Evolutionary conservation across 2,113 vertebrate species (phyloP).

Genomic region (Dasypus novemcinctus): DNA sequence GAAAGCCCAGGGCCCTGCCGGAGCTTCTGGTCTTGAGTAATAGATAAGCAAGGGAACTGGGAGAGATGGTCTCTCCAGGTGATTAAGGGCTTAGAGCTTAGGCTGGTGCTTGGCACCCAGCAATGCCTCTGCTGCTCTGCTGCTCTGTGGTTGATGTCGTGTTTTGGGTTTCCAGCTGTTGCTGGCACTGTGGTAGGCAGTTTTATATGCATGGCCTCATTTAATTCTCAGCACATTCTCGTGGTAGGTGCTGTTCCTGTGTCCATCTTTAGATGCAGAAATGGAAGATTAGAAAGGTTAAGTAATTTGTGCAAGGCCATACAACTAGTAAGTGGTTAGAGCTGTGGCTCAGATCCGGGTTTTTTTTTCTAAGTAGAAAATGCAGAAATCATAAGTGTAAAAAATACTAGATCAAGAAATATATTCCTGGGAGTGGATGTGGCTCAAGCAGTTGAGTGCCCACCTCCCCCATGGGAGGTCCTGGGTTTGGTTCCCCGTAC

Average conservation of each 20-base stretch:
- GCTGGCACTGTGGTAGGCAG: background rate
- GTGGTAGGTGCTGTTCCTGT: background rate
- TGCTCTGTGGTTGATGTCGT: fast-evolving
- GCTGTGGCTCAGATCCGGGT: background rate
- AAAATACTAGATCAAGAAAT: background rate
- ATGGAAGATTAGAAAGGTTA: background rate
- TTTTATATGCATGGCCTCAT: background rate
- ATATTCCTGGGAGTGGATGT: too few relatives aligned
- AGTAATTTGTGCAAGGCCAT: background rate
- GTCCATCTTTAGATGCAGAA: background rate
- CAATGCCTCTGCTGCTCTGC: background rate
- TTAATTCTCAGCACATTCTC: background rate
- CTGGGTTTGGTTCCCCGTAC: too few relatives aligned
- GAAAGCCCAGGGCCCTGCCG: background rate
- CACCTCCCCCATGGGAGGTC: too few relatives aligned
- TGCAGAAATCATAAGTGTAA: background rate
- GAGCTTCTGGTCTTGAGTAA: background rate
- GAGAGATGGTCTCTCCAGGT: background rate
- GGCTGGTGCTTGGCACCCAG: background rate
- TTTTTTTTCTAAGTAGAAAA: background rate
- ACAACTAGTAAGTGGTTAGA: background rate
- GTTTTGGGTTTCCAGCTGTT: fast-evolving
- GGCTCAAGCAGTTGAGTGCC: too few relatives aligned
- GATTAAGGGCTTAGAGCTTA: background rate
- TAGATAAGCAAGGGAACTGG: background rate